Evolutionary conservation across 1,140 invertebrate species (phyloP).

Genomic region (Nephila pilipes): DNA sequence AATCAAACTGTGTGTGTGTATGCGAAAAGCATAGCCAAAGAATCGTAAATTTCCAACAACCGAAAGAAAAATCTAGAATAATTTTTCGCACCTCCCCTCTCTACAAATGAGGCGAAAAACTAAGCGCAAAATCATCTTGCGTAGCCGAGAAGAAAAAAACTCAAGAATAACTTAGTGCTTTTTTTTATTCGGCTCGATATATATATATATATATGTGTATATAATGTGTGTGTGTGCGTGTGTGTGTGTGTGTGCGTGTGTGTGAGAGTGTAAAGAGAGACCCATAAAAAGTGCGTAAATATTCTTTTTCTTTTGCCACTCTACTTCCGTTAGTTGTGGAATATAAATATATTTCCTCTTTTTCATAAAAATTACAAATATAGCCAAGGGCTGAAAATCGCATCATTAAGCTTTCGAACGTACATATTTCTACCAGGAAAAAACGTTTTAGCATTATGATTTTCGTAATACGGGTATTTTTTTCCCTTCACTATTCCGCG

Average conservation of each 20-base stretch:
- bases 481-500: background rate
- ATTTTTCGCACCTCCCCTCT: conserved; percentile 51
- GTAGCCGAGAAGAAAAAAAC: conserved; percentile 21
- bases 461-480: conserved; percentile 63
- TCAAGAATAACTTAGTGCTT: conserved; percentile 30
- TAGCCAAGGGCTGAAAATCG: conserved; percentile 51
- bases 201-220: too few relatives aligned
- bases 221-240: too few relatives aligned
- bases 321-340: conserved; percentile 57
- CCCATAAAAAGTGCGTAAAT: too few relatives aligned
- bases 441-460: conserved; percentile 52
- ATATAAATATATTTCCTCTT: conserved; percentile 21
- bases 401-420: conserved; percentile 63
- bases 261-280: too few relatives aligned
- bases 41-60: background rate
- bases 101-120: conserved; percentile 69
- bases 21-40: background rate
- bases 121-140: conserved; percentile 37
- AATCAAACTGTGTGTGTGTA: background rate
- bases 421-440: conserved; percentile 56
- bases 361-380: conserved; percentile 55
- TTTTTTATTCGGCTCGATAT: background rate
- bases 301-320: conserved; percentile 35
- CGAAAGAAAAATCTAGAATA: background rate
- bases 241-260: too few relatives aligned